Percentiles rank a stretch among this genome's conserved stretches.
These are phyloP conservation scores for Capitulum mitella DNA, from an alignment of 2,888 invertebrate species.

Conservation along the genomic window DNA sequence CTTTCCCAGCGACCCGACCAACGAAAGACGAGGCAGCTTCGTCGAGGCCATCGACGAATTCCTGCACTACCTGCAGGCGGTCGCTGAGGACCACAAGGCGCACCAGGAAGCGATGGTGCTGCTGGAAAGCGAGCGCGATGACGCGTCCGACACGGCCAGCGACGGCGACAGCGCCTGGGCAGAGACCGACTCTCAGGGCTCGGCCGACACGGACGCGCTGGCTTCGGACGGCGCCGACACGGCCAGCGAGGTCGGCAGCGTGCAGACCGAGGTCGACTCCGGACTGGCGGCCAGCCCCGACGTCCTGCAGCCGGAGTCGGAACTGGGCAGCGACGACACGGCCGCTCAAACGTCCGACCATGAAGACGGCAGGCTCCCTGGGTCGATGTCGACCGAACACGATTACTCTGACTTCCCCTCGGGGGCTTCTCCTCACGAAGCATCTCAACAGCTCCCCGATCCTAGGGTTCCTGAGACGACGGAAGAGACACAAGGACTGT, in stretches of 20 bases:
- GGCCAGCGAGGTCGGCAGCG: neutral
- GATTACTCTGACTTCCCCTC: no score
- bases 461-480: no score
- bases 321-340: no score
- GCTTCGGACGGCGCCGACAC: neutral
- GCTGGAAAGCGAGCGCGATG: neutral
- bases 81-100: constrained; percentile 15
- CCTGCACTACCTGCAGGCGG: neutral
- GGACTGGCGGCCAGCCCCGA: neutral
- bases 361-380: no score
- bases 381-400: no score
- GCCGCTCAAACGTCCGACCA: no score
- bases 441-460: no score
- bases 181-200: neutral
- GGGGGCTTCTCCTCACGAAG: no score
- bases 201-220: neutral
- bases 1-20: neutral
- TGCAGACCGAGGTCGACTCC: neutral
- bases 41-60: neutral
- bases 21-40: neutral
- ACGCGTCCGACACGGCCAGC: neutral
- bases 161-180: constrained; percentile 17
- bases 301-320: no score
- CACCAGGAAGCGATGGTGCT: neutral
- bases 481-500: no score